phyloP scores from a whole-genome alignment of 1,140 invertebrate genomes.

The Drosophila burlai region DNA sequence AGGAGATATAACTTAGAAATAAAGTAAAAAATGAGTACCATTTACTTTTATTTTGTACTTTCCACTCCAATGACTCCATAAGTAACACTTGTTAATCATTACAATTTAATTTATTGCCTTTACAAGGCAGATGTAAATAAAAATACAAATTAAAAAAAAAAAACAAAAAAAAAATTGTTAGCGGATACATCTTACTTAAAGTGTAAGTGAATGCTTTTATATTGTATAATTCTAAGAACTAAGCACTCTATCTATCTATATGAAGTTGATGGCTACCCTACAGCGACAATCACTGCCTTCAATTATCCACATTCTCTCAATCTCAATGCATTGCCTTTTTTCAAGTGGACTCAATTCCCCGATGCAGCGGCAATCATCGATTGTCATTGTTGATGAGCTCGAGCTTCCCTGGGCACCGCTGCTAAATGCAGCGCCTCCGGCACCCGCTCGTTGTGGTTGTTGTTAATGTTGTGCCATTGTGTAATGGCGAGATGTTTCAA shows the following conservation, averaged over 20 bases:
- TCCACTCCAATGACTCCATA: too few relatives aligned
- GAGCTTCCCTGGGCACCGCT: background rate
- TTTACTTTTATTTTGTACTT: too few relatives aligned
- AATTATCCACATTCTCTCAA: background rate
- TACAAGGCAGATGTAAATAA: too few relatives aligned
- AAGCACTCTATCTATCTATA: background rate
- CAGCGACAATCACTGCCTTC: background rate
- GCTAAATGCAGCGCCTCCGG: slow-evolving; percentile 1
- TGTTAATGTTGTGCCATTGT: slow-evolving; percentile 31
- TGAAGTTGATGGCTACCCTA: background rate
- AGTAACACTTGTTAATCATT: too few relatives aligned
- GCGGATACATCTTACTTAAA: too few relatives aligned
- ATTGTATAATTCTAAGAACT: background rate
- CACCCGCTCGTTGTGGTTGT: background rate
- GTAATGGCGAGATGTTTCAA: slow-evolving; percentile 47
- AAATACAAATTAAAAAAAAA: too few relatives aligned
- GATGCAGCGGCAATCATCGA: slow-evolving; percentile 36
- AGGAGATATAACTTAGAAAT: too few relatives aligned
- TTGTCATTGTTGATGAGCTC: slow-evolving; percentile 39
- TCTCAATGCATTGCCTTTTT: slow-evolving; percentile 1
- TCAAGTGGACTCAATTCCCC: slow-evolving; percentile 17
- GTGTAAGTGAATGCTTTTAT: background rate
- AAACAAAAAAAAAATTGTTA: too few relatives aligned
- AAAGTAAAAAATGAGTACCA: too few relatives aligned
- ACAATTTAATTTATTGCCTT: too few relatives aligned